A percentile compares a stretch with the other conserved stretches of the same genome.
phyloP scores from a whole-genome alignment of 2,113 vertebrate species.

The Siphamia tubifer region DNA sequence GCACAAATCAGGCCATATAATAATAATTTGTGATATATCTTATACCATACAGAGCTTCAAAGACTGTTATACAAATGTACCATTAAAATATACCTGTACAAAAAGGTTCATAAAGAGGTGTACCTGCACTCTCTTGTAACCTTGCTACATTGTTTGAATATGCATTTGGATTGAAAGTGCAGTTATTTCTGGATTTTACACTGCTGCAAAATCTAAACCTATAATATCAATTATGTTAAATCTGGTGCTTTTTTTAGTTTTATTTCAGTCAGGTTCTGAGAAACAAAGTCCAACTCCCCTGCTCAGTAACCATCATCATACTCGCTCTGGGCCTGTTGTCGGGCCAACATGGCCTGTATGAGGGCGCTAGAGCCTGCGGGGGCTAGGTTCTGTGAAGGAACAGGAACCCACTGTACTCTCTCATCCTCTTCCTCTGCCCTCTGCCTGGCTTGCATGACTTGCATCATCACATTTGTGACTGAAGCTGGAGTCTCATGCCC shows the following conservation, averaged over 20 bases:
- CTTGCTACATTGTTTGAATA: neutral
- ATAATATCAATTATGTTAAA: neutral
- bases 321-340: conserved; percentile 72
- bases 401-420: conserved; percentile 1
- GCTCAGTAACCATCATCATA: conserved; percentile 73
- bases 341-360: conserved; percentile 77
- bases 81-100: neutral
- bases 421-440: conserved; percentile 52
- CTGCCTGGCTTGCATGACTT: conserved; percentile 65
- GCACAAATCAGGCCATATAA: conserved; percentile 3
- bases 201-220: neutral
- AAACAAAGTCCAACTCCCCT: neutral
- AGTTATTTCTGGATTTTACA: neutral
- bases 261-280: neutral
- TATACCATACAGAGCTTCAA: neutral
- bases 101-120: conserved; percentile 31
- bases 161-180: neutral
- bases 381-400: conserved; percentile 11
- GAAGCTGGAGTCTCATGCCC: neutral
- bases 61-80: neutral
- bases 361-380: conserved; percentile 65
- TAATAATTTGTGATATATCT: neutral
- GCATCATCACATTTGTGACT: conserved; percentile 50
- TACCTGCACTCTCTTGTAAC: conserved; percentile 33
- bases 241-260: neutral